A percentile compares a stretch with the other conserved stretches of the same genome.
These are phyloP conservation scores for Carassius gibelio DNA, from an alignment of 2,113 vertebrate genomes.

Conservation along the genomic window DNA sequence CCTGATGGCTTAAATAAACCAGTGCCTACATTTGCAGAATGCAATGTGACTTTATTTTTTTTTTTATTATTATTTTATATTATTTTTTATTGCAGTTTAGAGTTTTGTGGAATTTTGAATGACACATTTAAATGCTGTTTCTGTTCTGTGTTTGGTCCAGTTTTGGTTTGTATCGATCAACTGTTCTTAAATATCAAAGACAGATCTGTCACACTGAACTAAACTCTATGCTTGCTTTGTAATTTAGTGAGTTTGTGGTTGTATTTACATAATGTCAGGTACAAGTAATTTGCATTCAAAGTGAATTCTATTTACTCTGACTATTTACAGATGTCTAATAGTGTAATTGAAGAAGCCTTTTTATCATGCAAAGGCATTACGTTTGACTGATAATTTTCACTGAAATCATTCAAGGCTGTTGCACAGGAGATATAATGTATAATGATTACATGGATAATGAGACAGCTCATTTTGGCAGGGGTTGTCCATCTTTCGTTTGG, in stretches of 20 bases:
- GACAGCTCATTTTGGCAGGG: conserved; percentile 37
- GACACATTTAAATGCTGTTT: conserved; percentile 32
- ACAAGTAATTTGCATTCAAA: conserved; percentile 17
- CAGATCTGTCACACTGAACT: neutral
- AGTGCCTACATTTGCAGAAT: conserved; percentile 22
- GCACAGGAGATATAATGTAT: conserved; percentile 19
- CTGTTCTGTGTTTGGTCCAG: neutral
- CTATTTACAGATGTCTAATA: conserved; percentile 9
- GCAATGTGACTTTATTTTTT: conserved; percentile 16
- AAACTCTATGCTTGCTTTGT: neutral
- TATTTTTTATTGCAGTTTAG: conserved; percentile 28
- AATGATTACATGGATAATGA: conserved; percentile 52
- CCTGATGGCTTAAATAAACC: conserved; percentile 59
- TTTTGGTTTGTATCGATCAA: neutral
- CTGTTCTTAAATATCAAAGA: neutral
- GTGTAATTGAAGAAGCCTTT: conserved; percentile 3
- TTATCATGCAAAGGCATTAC: conserved; percentile 18
- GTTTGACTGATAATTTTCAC: conserved; percentile 5
- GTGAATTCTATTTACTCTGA: conserved; percentile 19
- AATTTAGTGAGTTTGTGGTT: conserved; percentile 10
- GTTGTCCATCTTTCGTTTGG: conserved; percentile 40
- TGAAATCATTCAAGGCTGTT: conserved; percentile 32
- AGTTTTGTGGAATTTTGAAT: conserved; percentile 30
- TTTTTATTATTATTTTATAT: conserved; percentile 3
- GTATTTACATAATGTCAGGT: conserved; percentile 31